A percentile compares a stretch with the other conserved stretches of the same genome.
Evolutionary conservation across 1,140 invertebrate species (phyloP).

Genomic region (Holcopasites calliopsidis): DNA sequence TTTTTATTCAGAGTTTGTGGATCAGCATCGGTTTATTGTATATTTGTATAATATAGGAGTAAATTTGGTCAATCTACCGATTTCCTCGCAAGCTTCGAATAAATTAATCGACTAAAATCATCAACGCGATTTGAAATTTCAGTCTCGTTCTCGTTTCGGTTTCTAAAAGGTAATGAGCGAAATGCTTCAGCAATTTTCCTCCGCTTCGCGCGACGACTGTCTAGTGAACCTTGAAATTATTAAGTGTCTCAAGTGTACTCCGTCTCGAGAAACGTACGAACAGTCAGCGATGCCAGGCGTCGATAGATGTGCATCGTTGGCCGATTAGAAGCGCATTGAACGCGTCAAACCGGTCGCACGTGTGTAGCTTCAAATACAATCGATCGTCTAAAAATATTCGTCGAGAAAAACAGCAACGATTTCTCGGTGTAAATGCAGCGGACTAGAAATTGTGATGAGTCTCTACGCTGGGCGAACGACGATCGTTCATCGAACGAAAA

Average conservation of each 20-base stretch:
- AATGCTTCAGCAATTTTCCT: background rate
- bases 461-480: background rate
- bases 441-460: constrained; percentile 56
- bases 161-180: constrained; percentile 8
- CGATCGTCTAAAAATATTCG: constrained; percentile 47
- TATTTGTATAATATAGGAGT: constrained; percentile 8
- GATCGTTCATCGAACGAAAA: background rate
- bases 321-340: background rate
- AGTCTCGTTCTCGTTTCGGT: constrained; percentile 40
- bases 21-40: background rate
- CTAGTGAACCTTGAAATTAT: constrained; percentile 4
- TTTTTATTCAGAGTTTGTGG: background rate
- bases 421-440: constrained; percentile 55
- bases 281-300: background rate
- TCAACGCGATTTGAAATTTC: constrained; percentile 14
- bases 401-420: background rate
- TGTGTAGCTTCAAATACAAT: constrained; percentile 27
- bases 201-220: background rate
- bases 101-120: constrained; percentile 42
- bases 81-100: constrained; percentile 4
- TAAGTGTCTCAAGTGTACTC: constrained; percentile 2
- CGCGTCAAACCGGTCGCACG: background rate
- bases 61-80: background rate
- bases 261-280: background rate
- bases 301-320: constrained; percentile 1